Evolutionary conservation across 2,797 vertebrate species (phyloP).

Genomic region (Craterocephalus amniculus): DNA sequence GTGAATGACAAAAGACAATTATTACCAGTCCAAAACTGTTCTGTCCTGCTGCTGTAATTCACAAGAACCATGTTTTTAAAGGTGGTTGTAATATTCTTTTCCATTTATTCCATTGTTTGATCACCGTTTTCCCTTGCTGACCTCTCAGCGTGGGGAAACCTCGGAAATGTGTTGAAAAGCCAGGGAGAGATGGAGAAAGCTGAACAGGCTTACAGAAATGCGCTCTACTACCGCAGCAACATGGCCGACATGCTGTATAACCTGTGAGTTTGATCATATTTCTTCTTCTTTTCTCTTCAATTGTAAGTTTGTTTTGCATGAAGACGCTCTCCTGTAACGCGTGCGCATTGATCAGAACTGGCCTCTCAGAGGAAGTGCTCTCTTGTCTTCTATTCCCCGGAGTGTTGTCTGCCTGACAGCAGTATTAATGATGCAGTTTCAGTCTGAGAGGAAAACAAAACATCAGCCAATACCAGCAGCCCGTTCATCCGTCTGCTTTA

Average conservation of each 20-base stretch:
- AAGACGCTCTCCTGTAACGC: conserved; percentile 10
- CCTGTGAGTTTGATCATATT: conserved; percentile 85
- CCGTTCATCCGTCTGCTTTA: conserved; percentile 44
- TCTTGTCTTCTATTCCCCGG: conserved; percentile 52
- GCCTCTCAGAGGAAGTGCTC: conserved; percentile 44
- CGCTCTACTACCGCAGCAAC: conserved; percentile 98
- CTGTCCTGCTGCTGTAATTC: conserved; percentile 26
- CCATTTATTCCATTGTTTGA: conserved; percentile 24
- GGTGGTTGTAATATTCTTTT: neutral
- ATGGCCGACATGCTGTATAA: conserved; percentile 99
- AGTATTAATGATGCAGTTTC: conserved; percentile 70
- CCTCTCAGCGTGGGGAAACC: conserved; percentile 96
- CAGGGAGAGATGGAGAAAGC: conserved; percentile 96
- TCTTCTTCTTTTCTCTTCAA: accelerated
- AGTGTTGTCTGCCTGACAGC: conserved; percentile 33
- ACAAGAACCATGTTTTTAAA: neutral
- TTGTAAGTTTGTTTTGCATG: neutral
- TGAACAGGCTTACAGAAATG: conserved; percentile 95
- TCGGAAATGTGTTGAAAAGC: conserved; percentile 99
- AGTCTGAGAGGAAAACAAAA: conserved; percentile 49
- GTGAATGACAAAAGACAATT: conserved; percentile 39
- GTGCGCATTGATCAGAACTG: conserved; percentile 54
- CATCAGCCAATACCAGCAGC: conserved; percentile 39
- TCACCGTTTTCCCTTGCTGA: conserved; percentile 69
- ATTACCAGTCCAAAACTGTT: conserved; percentile 24